Evolutionary conservation across 2,888 invertebrate species (phyloP).

Genomic region (Villa cingulata): DNA sequence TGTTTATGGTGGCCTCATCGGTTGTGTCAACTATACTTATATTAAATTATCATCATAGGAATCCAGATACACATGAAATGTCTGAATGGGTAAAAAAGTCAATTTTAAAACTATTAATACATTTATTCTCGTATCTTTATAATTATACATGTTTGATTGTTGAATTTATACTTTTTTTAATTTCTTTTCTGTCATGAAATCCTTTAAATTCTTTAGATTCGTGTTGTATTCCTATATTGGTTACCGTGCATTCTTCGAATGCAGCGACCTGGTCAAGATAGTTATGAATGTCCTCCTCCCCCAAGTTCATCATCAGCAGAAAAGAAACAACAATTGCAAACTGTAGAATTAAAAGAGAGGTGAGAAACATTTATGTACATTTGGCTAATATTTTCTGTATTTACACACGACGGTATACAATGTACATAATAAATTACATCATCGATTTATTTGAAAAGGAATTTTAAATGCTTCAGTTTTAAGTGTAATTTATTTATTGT

Average conservation of each 20-base stretch:
- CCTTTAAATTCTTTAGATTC: no score
- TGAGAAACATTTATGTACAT: conserved; percentile 23
- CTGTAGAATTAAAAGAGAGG: conserved; percentile 74
- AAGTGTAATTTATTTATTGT: neutral
- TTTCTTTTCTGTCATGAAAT: neutral
- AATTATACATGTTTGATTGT: conserved; percentile 12
- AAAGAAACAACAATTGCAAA: conserved; percentile 48
- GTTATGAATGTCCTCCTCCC: conserved; percentile 38
- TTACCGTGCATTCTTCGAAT: conserved; percentile 93
- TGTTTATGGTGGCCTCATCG: conserved; percentile 98
- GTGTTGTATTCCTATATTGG: conserved; percentile 90
- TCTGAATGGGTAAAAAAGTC: conserved; percentile 90
- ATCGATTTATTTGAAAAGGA: no score
- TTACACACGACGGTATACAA: no score
- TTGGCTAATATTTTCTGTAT: no score
- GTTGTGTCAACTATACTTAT: conserved; percentile 96
- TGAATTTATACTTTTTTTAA: neutral
- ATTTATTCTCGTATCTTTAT: neutral
- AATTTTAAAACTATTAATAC: no score
- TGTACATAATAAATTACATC: no score
- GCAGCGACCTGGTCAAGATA: conserved; percentile 56
- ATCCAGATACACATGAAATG: conserved; percentile 94
- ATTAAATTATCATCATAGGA: conserved; percentile 94
- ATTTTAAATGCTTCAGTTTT: no score
- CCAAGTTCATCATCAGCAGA: conserved; percentile 52